Conservation (phyloP, 2,797 vertebrate genomes). For the Stomatorhinus walkeri region DNA sequence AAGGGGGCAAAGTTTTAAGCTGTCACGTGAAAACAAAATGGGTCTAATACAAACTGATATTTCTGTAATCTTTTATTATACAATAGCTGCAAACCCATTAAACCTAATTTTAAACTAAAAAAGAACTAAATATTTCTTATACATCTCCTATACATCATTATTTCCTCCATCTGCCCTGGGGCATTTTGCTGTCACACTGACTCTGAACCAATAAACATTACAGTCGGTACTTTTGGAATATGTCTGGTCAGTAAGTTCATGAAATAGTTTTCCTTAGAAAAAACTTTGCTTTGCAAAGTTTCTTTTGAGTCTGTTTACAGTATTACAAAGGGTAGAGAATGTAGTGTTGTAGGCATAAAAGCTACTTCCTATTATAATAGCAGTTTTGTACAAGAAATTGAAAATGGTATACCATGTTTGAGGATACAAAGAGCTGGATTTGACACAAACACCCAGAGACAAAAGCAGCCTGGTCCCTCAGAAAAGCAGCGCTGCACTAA, state of each 20-base stretch:
- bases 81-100: slow-evolving; percentile 45
- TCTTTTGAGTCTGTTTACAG: slow-evolving; percentile 50
- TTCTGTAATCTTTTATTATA: slow-evolving; percentile 42
- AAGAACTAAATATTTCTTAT: slow-evolving; percentile 51
- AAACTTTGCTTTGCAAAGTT: slow-evolving; percentile 60
- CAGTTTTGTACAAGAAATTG: neutral
- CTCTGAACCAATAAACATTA: slow-evolving; percentile 44
- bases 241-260: slow-evolving; percentile 58
- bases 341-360: neutral
- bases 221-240: slow-evolving; percentile 48
- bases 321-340: slow-evolving; percentile 40
- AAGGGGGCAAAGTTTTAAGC: neutral
- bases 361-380: neutral
- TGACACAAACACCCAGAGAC: neutral
- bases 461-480: neutral
- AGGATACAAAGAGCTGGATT: neutral
- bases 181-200: slow-evolving; percentile 30
- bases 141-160: slow-evolving; percentile 53
- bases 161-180: slow-evolving; percentile 43
- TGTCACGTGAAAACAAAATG: neutral
- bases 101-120: slow-evolving; percentile 53
- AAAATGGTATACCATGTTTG: neutral
- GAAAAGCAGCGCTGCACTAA: neutral
- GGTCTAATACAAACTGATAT: slow-evolving; percentile 13
- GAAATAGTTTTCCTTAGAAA: slow-evolving; percentile 42